Evolutionary conservation across 2,888 invertebrate species (phyloP), one percentile per base, ranked within the genome.

Genomic region (Pandemis cinnamomeana): DNA sequence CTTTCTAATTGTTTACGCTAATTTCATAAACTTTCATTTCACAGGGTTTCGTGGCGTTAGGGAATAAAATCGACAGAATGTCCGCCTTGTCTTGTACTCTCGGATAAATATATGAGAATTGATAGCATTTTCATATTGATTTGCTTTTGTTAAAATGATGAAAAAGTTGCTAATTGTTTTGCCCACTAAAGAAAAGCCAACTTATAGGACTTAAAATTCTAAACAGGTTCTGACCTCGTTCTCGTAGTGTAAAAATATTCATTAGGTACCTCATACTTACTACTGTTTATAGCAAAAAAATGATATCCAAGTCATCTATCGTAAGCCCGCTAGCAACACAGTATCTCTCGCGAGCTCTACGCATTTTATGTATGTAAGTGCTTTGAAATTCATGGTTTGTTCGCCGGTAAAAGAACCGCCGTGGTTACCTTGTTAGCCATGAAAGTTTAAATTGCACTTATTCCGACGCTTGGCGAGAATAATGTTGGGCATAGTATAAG

Each of bases 391-490:
- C 72, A 72, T 72, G 68, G 68, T 48, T 41, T 48, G 13, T 68
- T 72, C 68, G 72, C 48, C 58, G 55, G 48, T 20, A 61, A 69
- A 69, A 68, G 71, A 63, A 69, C 63, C 68, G 68, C 68, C n/a
- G 72, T 42, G 68, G 72, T 72, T 72, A 72, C 72, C 63, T 69
- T 72, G 63, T 69, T 64, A 71, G 48, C 41, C 63, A 72, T 72
- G 63, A 72, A 72, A 72, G 15, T 72, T 69, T 72, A 72, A 72
- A 68, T 64, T 69, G 68, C 63, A 72, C 72, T 72, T 64, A 72
- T 72, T 69, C 42, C 27, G 68, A 13, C 36, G 55, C 72, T 63
- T 64, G 71, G 27, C 8, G 58, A 58, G 20, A 58, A 58, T 20
- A 58, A 53, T 58, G 27, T 58, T 58, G 10, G 58, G 58, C 10